Percentiles rank a stretch among this genome's conserved stretches.
These are phyloP conservation scores for Anagyrus pseudococci DNA, from an alignment of 2,888 invertebrate species.

Conservation along the genomic window DNA sequence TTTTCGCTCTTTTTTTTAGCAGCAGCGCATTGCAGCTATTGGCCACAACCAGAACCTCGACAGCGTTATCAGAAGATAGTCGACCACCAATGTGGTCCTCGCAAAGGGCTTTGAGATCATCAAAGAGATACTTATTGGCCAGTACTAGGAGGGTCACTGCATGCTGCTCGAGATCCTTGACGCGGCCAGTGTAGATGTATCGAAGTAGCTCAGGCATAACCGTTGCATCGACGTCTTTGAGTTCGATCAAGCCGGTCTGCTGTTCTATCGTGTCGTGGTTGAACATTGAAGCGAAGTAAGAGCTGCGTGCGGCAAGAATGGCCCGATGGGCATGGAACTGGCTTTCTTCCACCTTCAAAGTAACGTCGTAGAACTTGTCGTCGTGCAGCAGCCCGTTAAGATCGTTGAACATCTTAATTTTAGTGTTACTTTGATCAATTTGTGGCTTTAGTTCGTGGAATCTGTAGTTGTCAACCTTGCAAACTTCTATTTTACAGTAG, in stretches of 20 bases:
- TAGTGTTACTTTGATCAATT: background rate
- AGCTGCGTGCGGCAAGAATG: conserved; percentile 6
- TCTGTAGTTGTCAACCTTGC: background rate
- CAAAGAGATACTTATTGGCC: conserved; percentile 2
- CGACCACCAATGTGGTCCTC: background rate
- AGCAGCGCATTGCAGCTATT: background rate
- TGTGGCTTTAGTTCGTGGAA: background rate
- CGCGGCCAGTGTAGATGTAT: conserved; percentile 5
- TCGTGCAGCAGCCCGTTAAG: background rate
- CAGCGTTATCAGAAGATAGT: conserved; percentile 5
- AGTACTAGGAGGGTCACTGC: background rate
- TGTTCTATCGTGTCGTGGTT: background rate
- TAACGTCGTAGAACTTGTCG: conserved; percentile 5
- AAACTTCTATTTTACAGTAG: conserved; percentile 7
- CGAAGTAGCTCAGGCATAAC: conserved; percentile 1
- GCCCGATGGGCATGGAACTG: conserved; percentile 9
- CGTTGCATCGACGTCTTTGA: background rate
- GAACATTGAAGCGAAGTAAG: background rate
- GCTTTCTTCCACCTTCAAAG: background rate
- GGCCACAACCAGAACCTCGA: conserved; percentile 3
- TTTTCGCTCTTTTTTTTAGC: conserved; percentile 13
- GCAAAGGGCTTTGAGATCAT: conserved; percentile 7
- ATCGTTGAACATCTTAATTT: conserved; percentile 2
- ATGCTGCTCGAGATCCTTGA: background rate
- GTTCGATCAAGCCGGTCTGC: background rate